Evolutionary conservation across 2,113 vertebrate genomes (phyloP), one percentile per base, ranked within the genome.

Genomic region (Cyphomyrus plagiostoma): DNA sequence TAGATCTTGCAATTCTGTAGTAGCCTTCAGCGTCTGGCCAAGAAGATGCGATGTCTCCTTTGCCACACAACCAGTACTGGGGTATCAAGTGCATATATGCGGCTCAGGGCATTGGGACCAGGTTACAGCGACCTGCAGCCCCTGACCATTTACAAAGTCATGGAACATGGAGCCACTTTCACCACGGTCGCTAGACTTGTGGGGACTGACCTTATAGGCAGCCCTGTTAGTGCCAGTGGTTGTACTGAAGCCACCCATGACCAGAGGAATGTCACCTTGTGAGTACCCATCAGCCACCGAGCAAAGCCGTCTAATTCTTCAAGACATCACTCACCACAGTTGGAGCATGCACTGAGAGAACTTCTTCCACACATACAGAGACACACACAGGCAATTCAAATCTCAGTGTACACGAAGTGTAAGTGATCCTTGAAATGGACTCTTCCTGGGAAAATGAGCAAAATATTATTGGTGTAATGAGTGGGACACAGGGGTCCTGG

Each of bases 401-500:
- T 86, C 23, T 49, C 11, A 86, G 23, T 26, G 23, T 46, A 86
- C 26, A 50, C 9, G 48, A n/a, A 49, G n/a, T 86, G 1, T 13
- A 49, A 46, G 23, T 50, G n/a, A 15, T 50, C 46, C 82, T 85
- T 49, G 82, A 85, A 48, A 46, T 49, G 21, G 48, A 26, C 46
- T 45, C 42, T 45, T 86, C 23, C 23, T n/a, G 48, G 23, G 48
- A 50, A 46, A 26, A 50, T 86, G 46, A 86, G 48, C 2, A 86
- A 50, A 86, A 86, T 86, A 86, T 86, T 86, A 46, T 30, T 50
- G 23, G 48, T 50, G 23, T 6, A 86, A 49, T 50, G 11, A 48
- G 45, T 50, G 23, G 83, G 48, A 86, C 83, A n/a, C 46, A 50
- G 83, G 83, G 83, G 83, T 48, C 45, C 45, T 86, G 85, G 85